Base-by-base conservation (phyloP, 2,113 vertebrate species). In the Varanus salvator region DNA sequence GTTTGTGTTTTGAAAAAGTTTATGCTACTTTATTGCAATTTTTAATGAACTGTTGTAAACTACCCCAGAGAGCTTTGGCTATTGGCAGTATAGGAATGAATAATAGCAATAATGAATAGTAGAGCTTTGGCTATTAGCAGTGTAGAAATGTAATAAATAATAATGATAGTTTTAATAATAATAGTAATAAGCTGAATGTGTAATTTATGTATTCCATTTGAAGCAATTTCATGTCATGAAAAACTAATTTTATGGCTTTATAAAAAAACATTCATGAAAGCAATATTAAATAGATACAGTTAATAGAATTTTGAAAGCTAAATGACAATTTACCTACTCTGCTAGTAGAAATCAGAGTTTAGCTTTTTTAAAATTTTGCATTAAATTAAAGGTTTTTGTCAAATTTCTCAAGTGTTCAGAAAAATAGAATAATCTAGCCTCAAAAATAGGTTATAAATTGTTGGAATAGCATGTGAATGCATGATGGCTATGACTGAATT, bases 241-340 rank as follows among this genome's bases (percentile, higher is more conserved):
- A 84, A 60, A 54, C 29, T 72, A 23, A 25, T 44, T 74, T 15
- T 48, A 88, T n/a, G 31, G 7, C 0, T 80, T 87, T 48, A 0
- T 54, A 6, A 72, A 81, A 72, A 81, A 23, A 27, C 29, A 83
- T 82, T 78, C n/a, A 68, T 86, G 29, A 80, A 80, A 94, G 64
- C 78, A 17, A 72, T 66, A 31, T 68, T 87, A 86, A 90, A 54
- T 7, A 54, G n/a, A 80, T 19, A 3, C 11, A 34, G 85, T 91
- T 52, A 75, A 6, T 69, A 88, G 85, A 72, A 29, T 83, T 86
- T 17, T 38, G 44, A 88, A 77, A 74, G 57, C 54, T 83, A 68
- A 89, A 77, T 50, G 9, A 38, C 5, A 8, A 31, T 11, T 84
- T 75, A 7, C 29, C 2, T 76, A 9, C 17, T 75, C 7, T 19